Evolutionary conservation across 2,113 vertebrate genomes (phyloP).

Genomic region (Saguinus midas): DNA sequence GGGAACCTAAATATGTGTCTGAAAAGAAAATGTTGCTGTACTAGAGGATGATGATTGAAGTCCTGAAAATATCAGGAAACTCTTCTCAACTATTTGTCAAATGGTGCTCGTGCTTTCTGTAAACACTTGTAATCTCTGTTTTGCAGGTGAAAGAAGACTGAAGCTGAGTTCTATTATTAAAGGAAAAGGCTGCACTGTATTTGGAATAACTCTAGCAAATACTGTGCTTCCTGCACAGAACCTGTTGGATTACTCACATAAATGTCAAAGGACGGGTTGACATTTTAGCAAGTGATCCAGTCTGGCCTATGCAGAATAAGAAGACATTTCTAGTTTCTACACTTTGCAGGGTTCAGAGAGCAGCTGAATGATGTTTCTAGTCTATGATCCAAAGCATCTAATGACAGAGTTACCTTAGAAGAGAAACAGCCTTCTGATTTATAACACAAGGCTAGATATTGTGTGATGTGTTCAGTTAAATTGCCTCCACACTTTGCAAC

Average conservation of each 20-base stretch:
- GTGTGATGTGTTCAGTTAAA: background rate
- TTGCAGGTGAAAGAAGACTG: background rate
- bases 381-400: background rate
- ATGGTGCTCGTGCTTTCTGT: background rate
- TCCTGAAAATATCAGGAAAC: background rate
- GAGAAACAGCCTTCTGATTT: background rate
- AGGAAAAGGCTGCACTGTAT: background rate
- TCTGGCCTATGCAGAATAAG: background rate
- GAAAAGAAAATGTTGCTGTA: background rate
- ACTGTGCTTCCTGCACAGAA: conserved; percentile 8
- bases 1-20: background rate
- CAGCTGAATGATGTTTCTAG: background rate
- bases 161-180: background rate
- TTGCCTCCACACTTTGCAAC: background rate
- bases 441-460: background rate
- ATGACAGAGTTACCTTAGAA: background rate
- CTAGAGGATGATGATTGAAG: background rate
- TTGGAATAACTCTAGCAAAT: background rate
- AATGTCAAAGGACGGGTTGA: conserved; percentile 20
- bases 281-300: background rate
- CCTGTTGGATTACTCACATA: background rate
- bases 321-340: background rate
- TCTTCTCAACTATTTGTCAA: background rate
- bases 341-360: background rate
- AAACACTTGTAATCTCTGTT: conserved; percentile 18